A percentile compares a stretch with the other conserved stretches of the same genome.
Evolutionary conservation across 2,797 vertebrate genomes (phyloP).

Genomic region (Ctenosaura bakeri): DNA sequence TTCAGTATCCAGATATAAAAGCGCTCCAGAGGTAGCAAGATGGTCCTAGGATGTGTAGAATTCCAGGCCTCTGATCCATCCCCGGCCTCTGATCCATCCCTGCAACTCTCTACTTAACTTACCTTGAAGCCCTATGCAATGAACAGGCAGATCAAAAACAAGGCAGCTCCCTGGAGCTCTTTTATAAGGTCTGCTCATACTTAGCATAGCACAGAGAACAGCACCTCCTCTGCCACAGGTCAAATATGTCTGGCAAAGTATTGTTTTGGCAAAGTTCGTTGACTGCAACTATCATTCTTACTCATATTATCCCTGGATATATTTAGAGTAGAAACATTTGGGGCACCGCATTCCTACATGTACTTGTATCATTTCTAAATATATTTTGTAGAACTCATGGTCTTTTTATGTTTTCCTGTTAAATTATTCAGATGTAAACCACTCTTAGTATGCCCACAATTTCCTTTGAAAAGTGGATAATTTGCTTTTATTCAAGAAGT

Average conservation of each 20-base stretch:
- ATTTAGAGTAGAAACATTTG: conserved; percentile 85
- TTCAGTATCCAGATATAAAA: conserved; percentile 53
- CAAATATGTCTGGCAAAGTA: conserved; percentile 83
- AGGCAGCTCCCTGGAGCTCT: conserved; percentile 65
- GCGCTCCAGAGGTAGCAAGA: conserved; percentile 49
- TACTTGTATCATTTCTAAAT: conserved; percentile 85
- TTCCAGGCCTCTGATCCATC: conserved; percentile 41
- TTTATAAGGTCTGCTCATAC: conserved; percentile 79
- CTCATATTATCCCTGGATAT: conserved; percentile 83
- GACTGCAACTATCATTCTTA: conserved; percentile 78
- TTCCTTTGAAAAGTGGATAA: not conserved
- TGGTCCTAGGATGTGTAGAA: conserved; percentile 43
- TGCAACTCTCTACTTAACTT: conserved; percentile 69
- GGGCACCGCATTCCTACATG: conserved; percentile 74
- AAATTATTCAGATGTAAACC: not conserved
- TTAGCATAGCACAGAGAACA: conserved; percentile 69
- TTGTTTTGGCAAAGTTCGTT: conserved; percentile 79
- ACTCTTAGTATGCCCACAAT: not conserved
- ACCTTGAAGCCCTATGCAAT: conserved; percentile 78
- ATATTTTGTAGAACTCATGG: conserved; percentile 52
- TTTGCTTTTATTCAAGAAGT: not conserved
- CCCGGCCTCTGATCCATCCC: conserved; percentile 23
- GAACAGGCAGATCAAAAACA: conserved; percentile 66
- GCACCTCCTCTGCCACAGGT: conserved; percentile 80
- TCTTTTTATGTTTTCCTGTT: conserved; percentile 17